Evolutionary conservation across 2,797 vertebrate genomes (phyloP).

Genomic region (Melanotaenia trifasciata): DNA sequence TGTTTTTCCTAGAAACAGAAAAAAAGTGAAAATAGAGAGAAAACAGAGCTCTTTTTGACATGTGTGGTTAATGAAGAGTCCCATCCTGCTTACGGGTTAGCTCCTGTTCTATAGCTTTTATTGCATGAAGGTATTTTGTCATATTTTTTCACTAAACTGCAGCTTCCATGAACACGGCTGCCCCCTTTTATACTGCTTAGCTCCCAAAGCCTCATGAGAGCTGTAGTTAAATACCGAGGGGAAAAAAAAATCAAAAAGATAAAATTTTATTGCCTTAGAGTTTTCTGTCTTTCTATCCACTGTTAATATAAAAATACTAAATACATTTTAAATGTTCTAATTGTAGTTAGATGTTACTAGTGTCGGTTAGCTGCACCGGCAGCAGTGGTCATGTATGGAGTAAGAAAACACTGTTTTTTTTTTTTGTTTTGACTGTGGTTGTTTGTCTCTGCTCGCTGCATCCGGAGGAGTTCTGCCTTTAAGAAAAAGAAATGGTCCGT

Average conservation of each 20-base stretch:
- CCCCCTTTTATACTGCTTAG: slow-evolving; percentile 8
- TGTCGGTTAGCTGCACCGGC: slow-evolving; percentile 27
- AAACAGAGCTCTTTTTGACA: slow-evolving; percentile 6
- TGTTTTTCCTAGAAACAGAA: slow-evolving; percentile 21
- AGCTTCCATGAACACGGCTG: slow-evolving; percentile 30
- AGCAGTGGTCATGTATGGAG: slow-evolving; percentile 36
- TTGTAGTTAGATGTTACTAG: slow-evolving; percentile 31
- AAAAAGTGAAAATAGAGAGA: not conserved
- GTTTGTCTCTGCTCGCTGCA: slow-evolving; percentile 40
- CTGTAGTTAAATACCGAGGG: slow-evolving; percentile 11
- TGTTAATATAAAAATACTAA: slow-evolving; percentile 32
- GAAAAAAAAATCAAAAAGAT: slow-evolving; percentile 5
- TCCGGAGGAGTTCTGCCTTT: slow-evolving; percentile 44
- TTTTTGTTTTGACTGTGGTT: slow-evolving; percentile 31
- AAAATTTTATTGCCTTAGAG: slow-evolving; percentile 38
- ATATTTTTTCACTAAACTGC: slow-evolving; percentile 26
- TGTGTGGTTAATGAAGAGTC: slow-evolving; percentile 23
- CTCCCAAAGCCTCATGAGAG: slow-evolving; percentile 24
- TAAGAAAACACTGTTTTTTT: slow-evolving; percentile 1
- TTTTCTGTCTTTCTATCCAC: slow-evolving; percentile 31
- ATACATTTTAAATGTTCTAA: slow-evolving; percentile 33
- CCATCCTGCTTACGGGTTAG: slow-evolving; percentile 24
- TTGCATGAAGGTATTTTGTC: slow-evolving; percentile 35
- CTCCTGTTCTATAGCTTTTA: slow-evolving; percentile 36
- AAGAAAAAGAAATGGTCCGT: not conserved